Base-by-base conservation (phyloP, 2,888 invertebrate species). In the Antheraea yamamai region DNA sequence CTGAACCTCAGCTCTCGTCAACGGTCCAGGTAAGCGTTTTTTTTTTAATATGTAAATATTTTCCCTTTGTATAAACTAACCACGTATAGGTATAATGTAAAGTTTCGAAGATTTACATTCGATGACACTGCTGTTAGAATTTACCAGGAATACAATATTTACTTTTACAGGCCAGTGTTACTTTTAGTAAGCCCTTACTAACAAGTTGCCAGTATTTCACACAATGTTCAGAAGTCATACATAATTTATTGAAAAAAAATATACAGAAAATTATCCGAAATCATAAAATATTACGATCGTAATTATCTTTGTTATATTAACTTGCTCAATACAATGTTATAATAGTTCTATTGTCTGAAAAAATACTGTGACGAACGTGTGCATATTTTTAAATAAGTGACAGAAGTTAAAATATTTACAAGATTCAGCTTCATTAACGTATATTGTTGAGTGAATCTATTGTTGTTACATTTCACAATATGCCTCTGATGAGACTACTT, bases 1-100 rank as follows among this genome's bases (percentile, higher is more conserved):
- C 97, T 51, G 96, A 97, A 84, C 96, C 96, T 74, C 95, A 96
- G 75, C 95, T 98, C 73, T 98, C 98, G 30, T 97, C 98, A 23
- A 98, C 97, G 61, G 98, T 98, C 14, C 98, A 98, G 97, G 98
- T 97, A 85, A 78, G 74, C 73, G 18, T 30, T 68, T 73, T 73
- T 73, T 73, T 70, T 73, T 58, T 30, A 18, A 30, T 61, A 61
- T 64, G 20, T 71, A 55, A n/a, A 70, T 58, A 23, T 71, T 30
- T 23, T 8, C 35, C 52, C n/a, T 39, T 51, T 70, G 55, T 73
- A 64, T 76, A 77, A 73, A 73, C 14, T 39, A 75, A 75, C 76
- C 76, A 72, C 74, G 76, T 74, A 61, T 77, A 61, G 39, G 61
- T 70, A 76, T 75, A 75, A 76, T 79, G 77, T 76, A 71, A 76